These are phyloP conservation scores for Drosophila micromelanica DNA, from an alignment of 1,140 invertebrate genomes.

Conservation along the genomic window DNA sequence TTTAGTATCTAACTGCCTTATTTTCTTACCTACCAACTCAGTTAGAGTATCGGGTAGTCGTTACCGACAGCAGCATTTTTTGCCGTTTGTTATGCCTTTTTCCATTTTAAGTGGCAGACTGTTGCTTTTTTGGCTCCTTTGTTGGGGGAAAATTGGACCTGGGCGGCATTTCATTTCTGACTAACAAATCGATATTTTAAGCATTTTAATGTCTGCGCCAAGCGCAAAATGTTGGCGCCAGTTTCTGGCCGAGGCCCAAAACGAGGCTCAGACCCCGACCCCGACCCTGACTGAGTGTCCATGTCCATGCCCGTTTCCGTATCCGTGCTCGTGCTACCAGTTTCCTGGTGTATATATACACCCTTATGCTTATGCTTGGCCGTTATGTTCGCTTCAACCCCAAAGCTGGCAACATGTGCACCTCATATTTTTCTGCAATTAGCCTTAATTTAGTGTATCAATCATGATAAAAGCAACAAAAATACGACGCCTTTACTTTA, in stretches of 20 bases:
- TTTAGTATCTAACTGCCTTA: too few relatives aligned
- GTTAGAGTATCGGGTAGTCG: slow-evolving; percentile 11
- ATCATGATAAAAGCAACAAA: slow-evolving; percentile 60
- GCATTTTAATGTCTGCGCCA: slow-evolving; percentile 81
- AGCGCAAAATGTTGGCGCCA: slow-evolving; percentile 81
- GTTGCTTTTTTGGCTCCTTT: slow-evolving; percentile 62
- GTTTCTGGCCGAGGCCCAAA: slow-evolving; percentile 32
- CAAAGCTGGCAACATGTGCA: slow-evolving; percentile 61
- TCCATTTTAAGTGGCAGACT: slow-evolving; percentile 77
- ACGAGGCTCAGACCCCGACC: slow-evolving; percentile 11
- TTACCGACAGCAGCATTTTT: background rate
- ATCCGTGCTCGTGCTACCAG: slow-evolving; percentile 37
- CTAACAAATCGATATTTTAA: slow-evolving; percentile 78
- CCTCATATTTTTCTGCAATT: slow-evolving; percentile 80
- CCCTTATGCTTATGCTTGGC: slow-evolving; percentile 19
- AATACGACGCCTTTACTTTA: slow-evolving; percentile 24
- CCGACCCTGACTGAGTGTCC: slow-evolving; percentile 39
- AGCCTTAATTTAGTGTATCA: slow-evolving; percentile 77
- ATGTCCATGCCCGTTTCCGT: slow-evolving; percentile 37
- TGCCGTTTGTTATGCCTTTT: slow-evolving; percentile 22
- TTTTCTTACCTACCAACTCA: too few relatives aligned
- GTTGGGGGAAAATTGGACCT: slow-evolving; percentile 38
- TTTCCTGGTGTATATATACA: slow-evolving; percentile 16
- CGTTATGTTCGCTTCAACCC: slow-evolving; percentile 52
- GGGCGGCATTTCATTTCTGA: slow-evolving; percentile 61